phyloP scores from a whole-genome alignment of 2,888 invertebrate species.

The Aporophyla lueneburgensis region DNA sequence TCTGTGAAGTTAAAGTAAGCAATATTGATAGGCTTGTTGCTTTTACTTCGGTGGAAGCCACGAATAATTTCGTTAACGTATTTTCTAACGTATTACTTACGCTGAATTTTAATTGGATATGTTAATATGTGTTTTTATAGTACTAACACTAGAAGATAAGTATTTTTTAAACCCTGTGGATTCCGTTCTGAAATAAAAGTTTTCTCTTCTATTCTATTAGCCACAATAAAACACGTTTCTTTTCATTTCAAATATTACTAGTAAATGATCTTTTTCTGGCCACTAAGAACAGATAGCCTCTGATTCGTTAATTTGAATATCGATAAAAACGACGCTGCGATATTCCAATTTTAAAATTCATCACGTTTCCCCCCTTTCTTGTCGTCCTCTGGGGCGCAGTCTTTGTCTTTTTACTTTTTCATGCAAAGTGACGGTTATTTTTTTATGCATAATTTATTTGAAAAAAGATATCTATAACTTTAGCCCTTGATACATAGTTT shows the following conservation, averaged over 20 bases:
- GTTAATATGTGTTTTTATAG: no score
- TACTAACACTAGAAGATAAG: no score
- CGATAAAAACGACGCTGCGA: conserved; percentile 74
- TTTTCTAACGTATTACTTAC: not conserved
- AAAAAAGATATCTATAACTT: conserved; percentile 31
- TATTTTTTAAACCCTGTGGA: no score
- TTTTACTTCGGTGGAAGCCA: conserved; percentile 2
- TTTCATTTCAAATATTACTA: conserved; percentile 42
- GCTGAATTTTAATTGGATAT: no score
- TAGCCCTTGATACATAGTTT: conserved; percentile 13
- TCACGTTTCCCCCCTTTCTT: conserved; percentile 69
- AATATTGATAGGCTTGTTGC: not conserved
- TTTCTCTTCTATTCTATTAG: not conserved
- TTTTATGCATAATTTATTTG: conserved; percentile 62
- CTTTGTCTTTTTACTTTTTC: conserved; percentile 50
- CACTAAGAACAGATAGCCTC: conserved; percentile 65
- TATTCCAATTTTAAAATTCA: conserved; percentile 83
- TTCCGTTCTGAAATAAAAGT: no score
- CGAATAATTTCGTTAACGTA: not conserved
- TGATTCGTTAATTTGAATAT: conserved; percentile 83
- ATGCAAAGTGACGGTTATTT: conserved; percentile 67
- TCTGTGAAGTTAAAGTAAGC: conserved; percentile 1
- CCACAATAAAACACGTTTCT: not conserved
- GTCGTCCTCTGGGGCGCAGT: conserved; percentile 42
- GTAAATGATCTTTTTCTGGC: conserved; percentile 33